Base-by-base conservation (phyloP, 2,797 vertebrate species). In the Silurus aristotelis region DNA sequence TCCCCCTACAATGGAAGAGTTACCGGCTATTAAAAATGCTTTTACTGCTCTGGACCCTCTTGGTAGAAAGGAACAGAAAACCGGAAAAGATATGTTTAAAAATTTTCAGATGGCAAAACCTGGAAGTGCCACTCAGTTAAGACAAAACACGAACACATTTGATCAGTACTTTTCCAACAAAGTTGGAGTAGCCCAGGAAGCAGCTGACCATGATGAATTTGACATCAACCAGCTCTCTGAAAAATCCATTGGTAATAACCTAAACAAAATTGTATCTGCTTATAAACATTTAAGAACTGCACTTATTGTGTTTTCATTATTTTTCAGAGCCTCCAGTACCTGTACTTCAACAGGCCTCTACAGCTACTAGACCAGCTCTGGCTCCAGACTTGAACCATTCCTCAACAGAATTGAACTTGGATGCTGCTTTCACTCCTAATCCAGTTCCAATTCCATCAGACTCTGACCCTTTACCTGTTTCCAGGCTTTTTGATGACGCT, bases 31-130 rank as follows among this genome's bases (percentile, higher is more conserved):
- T 84, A 97, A 94, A 38, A 96, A 93, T 91, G 97, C 96, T 83
- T 99, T 99, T 91, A 95, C 95, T 55, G 95, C 95, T 87, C 92
- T 99, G 93, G 98, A 99, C 90, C 98, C 98, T 0, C 96, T 99
- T 5, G 98, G 97, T 5, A 97, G 97, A 71, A 97, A 92, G 91
- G 98, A 98, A 89, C 95, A 95, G 91, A 99, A 97, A 87, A 95
- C 2, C 20, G 93, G 98, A 73, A 98, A 97, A 91, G 97, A 98
- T 87, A 98, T 99, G 98, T 99, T 99, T 90, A 99, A 97, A 92
- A 96, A 98, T 91, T 98, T 99, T 91, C 97, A 97, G 84, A 87
- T 99, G 38, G 95, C 94, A 86, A 98, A 98, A 81, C 97, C 96
- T 6, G 95, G 95, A 88, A 95, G 93, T 89, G 95, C 92, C 89